Conservation (phyloP, 2,888 invertebrate genomes). For the Chymomyza amoena region DNA sequence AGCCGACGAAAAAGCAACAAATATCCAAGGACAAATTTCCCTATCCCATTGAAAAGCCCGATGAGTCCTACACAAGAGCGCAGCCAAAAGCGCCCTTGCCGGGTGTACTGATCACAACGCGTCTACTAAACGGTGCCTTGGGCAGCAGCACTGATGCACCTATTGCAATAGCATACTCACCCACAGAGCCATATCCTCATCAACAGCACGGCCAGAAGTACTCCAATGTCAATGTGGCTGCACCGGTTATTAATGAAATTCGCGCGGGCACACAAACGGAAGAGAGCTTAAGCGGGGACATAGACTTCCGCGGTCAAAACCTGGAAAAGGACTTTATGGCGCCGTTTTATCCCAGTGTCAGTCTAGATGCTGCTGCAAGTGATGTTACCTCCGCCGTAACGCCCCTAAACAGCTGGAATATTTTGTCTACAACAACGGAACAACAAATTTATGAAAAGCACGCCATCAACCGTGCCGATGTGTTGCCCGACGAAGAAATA, state of each 20-base stretch:
- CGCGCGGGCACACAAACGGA: conserved; percentile 76
- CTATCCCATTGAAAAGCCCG: conserved; percentile 83
- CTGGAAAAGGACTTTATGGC: conserved; percentile 82
- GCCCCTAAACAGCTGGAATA: conserved; percentile 82
- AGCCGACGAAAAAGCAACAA: conserved; percentile 61
- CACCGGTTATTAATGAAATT: conserved; percentile 80
- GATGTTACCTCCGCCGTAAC: conserved; percentile 72
- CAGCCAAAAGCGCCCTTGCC: conserved; percentile 67
- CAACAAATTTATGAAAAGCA: conserved; percentile 71
- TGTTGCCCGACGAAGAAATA: conserved; percentile 80
- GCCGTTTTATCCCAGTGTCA: conserved; percentile 84
- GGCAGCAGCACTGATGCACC: conserved; percentile 81
- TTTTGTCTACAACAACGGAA: conserved; percentile 78
- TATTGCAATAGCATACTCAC: conserved; percentile 84
- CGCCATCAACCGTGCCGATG: conserved; percentile 76
- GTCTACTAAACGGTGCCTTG: conserved; percentile 78
- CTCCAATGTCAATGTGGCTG: conserved; percentile 79
- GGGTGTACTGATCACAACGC: conserved; percentile 77
- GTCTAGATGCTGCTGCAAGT: conserved; percentile 79
- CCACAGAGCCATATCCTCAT: conserved; percentile 79
- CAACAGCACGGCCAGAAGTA: conserved; percentile 63
- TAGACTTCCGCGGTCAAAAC: conserved; percentile 76
- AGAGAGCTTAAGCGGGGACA: conserved; percentile 68
- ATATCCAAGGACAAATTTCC: conserved; percentile 82
- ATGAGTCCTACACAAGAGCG: conserved; percentile 77